Evolutionary conservation across 1,140 invertebrate species (phyloP), one percentile per base, ranked within the genome.

Genomic region (Laupala kohalensis): DNA sequence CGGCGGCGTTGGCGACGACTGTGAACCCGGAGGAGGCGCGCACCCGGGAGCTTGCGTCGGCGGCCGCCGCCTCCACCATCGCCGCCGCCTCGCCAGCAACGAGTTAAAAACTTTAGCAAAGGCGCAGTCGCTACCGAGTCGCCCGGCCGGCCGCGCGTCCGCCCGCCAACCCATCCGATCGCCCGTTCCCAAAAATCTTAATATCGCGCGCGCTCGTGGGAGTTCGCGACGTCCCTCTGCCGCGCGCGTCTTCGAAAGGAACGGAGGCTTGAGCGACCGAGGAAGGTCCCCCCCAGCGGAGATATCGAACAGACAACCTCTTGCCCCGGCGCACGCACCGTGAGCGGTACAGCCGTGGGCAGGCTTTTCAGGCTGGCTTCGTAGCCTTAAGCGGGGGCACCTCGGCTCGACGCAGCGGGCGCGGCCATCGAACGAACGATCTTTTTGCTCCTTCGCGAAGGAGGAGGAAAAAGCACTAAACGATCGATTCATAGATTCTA

Each of bases 391-490:
- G 64, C 67, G 3, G 12, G 19, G 30, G 19, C 29, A 5, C n/a
- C 23, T 30, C 9, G 26, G 19, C 26, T 29, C 69, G 25, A 53
- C 69, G 67, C 67, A 37, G 67, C 30, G n/a, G 5, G 12, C 29
- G 15, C 70, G 64, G 28, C 28, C 28, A 29, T n/a, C 71, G 71
- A 72, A 72, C 71, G 71, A 72, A 72, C 71, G 71, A 72, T 65
- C 30, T 67, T 67, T 71, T 71, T 15, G 12, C 64, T 13, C 27
- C 25, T 69, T 30, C n/a, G 25, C 25, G 23, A 12, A 15, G 25
- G 25, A 24, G 25, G 25, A 15, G 24, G 13, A n/a, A 69, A 69
- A 71, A 27, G 64, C 27, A 67, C 6, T 29, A 65, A 9, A 25
- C 71, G 71, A 72, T 67, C 71, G 71, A 71, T 63, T 53, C 62